A percentile compares a stretch with the other conserved stretches of the same genome.
These are phyloP conservation scores for Psophia crepitans DNA, from an alignment of 2,113 vertebrate genomes.

Conservation along the genomic window DNA sequence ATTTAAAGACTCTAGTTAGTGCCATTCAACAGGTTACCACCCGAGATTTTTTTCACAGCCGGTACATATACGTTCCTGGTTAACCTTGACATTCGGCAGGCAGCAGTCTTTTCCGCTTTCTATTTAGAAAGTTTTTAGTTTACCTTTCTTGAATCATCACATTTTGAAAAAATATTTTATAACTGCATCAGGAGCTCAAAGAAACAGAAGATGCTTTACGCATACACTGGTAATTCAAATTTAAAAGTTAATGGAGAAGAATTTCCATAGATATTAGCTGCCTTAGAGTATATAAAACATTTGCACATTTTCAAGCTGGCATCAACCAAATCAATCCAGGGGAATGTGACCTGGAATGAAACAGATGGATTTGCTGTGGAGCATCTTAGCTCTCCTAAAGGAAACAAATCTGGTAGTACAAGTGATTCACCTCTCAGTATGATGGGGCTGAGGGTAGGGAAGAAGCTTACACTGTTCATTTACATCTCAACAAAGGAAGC, in stretches of 20 bases:
- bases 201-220: not conserved
- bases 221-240: not conserved
- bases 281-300: not conserved
- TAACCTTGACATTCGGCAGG: not conserved
- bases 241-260: not conserved
- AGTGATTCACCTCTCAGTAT: not conserved
- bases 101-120: not conserved
- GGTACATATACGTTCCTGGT: not conserved
- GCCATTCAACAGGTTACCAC: constrained; percentile 12
- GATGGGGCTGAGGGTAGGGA: not conserved
- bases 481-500: constrained; percentile 9
- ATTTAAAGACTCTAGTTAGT: not conserved
- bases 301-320: not conserved
- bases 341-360: not conserved
- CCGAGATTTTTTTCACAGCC: not conserved
- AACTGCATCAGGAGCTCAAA: not conserved
- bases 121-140: not conserved
- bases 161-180: not conserved
- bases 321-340: not conserved
- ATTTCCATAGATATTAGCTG: not conserved
- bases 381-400: not conserved
- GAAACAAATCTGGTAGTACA: not conserved
- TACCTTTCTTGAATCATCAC: not conserved
- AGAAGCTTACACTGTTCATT: not conserved
- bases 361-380: not conserved